Conservation (phyloP, 1,140 invertebrate species). For the Grapholita molesta region DNA sequence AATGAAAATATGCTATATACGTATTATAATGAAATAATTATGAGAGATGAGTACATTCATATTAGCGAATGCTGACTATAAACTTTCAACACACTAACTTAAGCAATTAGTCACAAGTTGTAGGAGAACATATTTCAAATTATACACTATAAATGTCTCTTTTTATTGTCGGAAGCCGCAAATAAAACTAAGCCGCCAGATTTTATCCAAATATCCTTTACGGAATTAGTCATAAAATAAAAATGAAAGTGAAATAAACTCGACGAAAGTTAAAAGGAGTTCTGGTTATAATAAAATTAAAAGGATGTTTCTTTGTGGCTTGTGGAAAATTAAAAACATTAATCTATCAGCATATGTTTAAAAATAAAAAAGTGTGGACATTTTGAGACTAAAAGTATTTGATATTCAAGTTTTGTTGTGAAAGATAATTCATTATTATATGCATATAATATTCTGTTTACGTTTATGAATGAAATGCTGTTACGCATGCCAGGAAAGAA, state of each 20-base stretch:
- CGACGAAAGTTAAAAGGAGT: not conserved
- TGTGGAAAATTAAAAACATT: not conserved
- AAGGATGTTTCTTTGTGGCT: not conserved
- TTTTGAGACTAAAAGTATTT: too few relatives aligned
- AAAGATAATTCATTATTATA: too few relatives aligned
- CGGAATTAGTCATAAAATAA: not conserved
- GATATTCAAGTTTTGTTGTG: too few relatives aligned
- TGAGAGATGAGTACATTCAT: not conserved
- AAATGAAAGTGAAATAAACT: not conserved
- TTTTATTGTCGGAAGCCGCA: not conserved
- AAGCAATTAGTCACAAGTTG: not conserved
- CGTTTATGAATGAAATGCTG: too few relatives aligned
- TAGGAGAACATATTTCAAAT: not conserved
- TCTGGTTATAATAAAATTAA: slow-evolving; percentile 4
- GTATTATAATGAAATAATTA: too few relatives aligned
- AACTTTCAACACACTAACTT: too few relatives aligned
- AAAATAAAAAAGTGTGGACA: not conserved
- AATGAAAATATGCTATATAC: too few relatives aligned
- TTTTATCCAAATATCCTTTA: not conserved
- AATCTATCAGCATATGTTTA: not conserved
- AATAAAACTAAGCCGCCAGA: not conserved
- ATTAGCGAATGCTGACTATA: too few relatives aligned
- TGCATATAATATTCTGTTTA: too few relatives aligned
- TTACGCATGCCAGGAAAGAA: too few relatives aligned
- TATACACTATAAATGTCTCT: not conserved